Evolutionary conservation across 2,888 invertebrate species (phyloP), one percentile per base, ranked within the genome.

Genomic region (Drosophila histrio): DNA sequence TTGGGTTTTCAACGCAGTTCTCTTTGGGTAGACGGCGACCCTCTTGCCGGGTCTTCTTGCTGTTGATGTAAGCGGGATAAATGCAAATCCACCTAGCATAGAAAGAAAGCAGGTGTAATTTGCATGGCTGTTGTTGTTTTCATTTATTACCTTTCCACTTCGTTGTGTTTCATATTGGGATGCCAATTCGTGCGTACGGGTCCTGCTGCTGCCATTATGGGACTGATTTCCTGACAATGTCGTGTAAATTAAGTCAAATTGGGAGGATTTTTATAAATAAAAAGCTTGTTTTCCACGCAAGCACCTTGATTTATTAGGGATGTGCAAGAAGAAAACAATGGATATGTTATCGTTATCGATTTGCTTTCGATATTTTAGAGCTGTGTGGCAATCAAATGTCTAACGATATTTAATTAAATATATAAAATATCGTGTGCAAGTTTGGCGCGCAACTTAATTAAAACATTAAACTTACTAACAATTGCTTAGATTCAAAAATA

Each of bases 51-150:
- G 97, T 96, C 91, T 97, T 98, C 90, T 97, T 98, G 84, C 95
- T 97, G 90, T 99, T 99, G 49, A 99, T 93, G 87, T 99, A 99
- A 0, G 97, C 96, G 58, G 99, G 99, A 91, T 99, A 99, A 68
- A 99, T 95, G 90, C 98, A 98, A 60, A 99, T 94, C 99, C 99
- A 99, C 90, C 96, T 92, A 65, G 6, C 54, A 69, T 64, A 53
- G 13, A 74, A 78, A 34, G 43, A 30, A 3, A 30, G 57, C 64
- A 61, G 44, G 17, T 64, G 50, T 64, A 66, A 34, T 44, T 56
- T 30, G 39, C 7, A 13, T 22, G 30, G 5, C 9, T 44, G 13
- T 50, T 46, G 38, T 30, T 56, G 28, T 9, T 9, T 30, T 49
- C 7, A 4, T 34, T 47, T 30, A 17, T 70, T 82, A 95, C 96